Conservation (phyloP, 1,140 invertebrate genomes). For the Cydia amplana region DNA sequence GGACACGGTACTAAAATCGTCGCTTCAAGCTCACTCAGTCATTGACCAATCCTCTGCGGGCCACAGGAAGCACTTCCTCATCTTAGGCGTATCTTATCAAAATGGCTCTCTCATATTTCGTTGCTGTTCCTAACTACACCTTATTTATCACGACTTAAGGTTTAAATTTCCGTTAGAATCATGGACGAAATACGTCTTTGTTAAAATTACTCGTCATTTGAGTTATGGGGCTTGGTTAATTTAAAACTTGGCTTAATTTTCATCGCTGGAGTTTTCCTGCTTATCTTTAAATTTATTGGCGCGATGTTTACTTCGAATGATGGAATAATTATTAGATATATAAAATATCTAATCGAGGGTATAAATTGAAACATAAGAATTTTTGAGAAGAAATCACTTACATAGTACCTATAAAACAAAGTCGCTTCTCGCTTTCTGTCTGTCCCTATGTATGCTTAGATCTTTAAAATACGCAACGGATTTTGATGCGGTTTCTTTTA, state of each 20-base stretch:
- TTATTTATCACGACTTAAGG: neutral
- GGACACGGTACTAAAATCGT: neutral
- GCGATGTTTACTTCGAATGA: neutral
- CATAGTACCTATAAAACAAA: too few species aligned
- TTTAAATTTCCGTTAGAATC: neutral
- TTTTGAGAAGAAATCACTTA: too few species aligned
- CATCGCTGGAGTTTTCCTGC: neutral
- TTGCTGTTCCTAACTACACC: neutral
- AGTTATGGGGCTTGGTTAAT: neutral
- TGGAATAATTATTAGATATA: neutral
- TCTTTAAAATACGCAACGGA: too few species aligned
- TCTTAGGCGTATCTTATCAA: neutral
- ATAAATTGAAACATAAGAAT: too few species aligned
- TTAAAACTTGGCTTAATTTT: neutral
- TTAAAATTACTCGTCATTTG: neutral
- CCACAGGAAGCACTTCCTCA: neutral
- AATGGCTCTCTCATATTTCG: neutral
- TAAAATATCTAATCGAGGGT: neutral
- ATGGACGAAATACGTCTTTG: neutral
- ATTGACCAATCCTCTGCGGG: slow-evolving; percentile 5
- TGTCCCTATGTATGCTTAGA: too few species aligned
- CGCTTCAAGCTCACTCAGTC: neutral
- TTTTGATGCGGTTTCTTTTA: too few species aligned
- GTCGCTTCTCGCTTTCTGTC: too few species aligned
- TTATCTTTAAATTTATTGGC: neutral